Evolutionary conservation across 2,888 invertebrate species (phyloP).

Genomic region (Osmoderma eremita): DNA sequence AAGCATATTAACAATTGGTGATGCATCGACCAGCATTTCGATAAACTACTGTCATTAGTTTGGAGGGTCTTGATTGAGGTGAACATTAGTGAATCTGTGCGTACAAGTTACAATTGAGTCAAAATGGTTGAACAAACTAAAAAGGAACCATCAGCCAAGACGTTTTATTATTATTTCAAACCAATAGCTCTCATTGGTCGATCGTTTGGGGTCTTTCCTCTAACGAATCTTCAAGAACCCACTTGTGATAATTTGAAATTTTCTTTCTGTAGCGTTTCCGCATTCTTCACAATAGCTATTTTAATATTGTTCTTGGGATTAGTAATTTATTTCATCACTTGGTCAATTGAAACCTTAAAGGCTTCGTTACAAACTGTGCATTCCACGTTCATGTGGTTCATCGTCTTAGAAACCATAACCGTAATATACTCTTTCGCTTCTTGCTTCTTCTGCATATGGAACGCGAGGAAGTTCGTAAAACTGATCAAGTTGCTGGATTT

Average conservation of each 20-base stretch:
- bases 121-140: background rate
- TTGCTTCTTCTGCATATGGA: conserved; percentile 43
- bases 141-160: conserved; percentile 35
- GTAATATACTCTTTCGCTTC: conserved; percentile 43
- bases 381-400: conserved; percentile 16
- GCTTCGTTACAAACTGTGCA: background rate
- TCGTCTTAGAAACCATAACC: conserved; percentile 44
- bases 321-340: background rate
- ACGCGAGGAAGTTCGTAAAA: conserved; percentile 46
- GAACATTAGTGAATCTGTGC: too few species aligned
- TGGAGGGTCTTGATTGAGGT: too few species aligned
- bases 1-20: background rate
- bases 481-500: conserved; percentile 47
- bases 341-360: background rate
- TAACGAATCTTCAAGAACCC: conserved; percentile 48
- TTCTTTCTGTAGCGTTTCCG: conserved; percentile 21
- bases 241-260: conserved; percentile 13
- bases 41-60: too few species aligned
- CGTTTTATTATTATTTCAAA: conserved; percentile 52
- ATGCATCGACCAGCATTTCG: background rate
- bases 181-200: conserved; percentile 49
- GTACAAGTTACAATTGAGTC: too few species aligned
- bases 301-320: background rate
- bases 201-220: conserved; percentile 49
- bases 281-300: conserved; percentile 17